A percentile compares a stretch with the other conserved stretches of the same genome.
Conservation (phyloP, 2,797 vertebrate genomes). For the Neosilurus mollespiculum region DNA sequence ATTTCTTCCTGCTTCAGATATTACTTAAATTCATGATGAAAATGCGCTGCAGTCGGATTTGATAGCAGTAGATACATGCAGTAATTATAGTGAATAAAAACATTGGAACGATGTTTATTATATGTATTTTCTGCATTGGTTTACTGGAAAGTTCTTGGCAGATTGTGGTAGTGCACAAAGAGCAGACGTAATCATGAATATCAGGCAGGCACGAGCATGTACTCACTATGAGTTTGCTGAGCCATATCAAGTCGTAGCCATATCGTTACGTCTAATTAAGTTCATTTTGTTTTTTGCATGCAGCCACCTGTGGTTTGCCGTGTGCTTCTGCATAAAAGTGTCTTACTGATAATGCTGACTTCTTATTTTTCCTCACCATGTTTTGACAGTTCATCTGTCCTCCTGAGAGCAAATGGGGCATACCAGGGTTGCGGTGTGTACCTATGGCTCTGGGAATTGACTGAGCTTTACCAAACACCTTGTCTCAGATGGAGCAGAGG, state of each 20-base stretch:
- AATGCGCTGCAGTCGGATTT: neutral
- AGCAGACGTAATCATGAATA: conserved; percentile 1
- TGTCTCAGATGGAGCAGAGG: conserved; percentile 54
- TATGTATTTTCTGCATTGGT: neutral
- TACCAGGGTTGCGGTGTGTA: conserved; percentile 13
- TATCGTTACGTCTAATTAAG: conserved; percentile 49
- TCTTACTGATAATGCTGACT: neutral
- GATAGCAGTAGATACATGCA: neutral
- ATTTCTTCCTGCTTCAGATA: neutral
- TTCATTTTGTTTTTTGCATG: conserved; percentile 27
- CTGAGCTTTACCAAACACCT: conserved; percentile 56
- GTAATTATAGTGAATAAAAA: neutral
- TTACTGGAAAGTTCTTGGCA: neutral
- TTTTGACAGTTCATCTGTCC: conserved; percentile 47
- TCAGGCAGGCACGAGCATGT: conserved; percentile 63
- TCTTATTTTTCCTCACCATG: neutral
- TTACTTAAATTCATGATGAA: neutral
- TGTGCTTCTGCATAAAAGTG: neutral
- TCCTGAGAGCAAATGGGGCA: conserved; percentile 46
- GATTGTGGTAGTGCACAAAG: conserved; percentile 31
- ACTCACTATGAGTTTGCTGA: conserved; percentile 62
- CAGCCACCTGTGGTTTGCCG: neutral
- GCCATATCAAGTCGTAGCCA: conserved; percentile 47
- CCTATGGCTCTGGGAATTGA: conserved; percentile 69
- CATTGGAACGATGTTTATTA: neutral